These are phyloP conservation scores for Diadophis punctatus DNA, from an alignment of 2,113 vertebrate genomes.

Conservation along the genomic window DNA sequence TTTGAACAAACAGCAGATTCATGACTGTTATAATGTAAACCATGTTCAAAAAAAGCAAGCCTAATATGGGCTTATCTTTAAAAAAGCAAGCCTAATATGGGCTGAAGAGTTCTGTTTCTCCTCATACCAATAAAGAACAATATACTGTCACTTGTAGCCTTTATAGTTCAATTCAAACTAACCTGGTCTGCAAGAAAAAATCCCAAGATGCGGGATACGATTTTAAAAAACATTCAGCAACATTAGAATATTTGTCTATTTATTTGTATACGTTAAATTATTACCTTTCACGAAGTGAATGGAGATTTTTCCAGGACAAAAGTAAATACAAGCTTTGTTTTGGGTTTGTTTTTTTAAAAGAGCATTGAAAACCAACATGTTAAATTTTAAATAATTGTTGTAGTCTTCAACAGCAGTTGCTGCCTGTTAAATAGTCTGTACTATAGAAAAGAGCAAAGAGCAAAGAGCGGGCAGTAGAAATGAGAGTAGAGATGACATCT, in stretches of 20 bases:
- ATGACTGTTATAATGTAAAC: neutral
- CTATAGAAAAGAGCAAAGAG: neutral
- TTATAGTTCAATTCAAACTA: neutral
- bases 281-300: neutral
- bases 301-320: neutral
- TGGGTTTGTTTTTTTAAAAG: neutral
- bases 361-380: neutral
- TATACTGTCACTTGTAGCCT: neutral
- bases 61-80: too few relatives aligned
- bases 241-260: neutral
- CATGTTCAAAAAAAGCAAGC: neutral
- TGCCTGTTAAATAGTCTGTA: neutral
- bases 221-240: neutral
- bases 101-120: neutral
- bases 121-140: neutral
- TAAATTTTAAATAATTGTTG: neutral
- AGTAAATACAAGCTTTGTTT: neutral
- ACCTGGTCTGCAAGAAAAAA: neutral
- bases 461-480: neutral
- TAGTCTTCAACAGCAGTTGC: neutral
- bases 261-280: neutral
- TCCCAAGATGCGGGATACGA: too few relatives aligned
- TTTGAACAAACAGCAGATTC: neutral
- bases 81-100: neutral
- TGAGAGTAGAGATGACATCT: neutral